Percentiles rank a stretch among this genome's conserved stretches.
phyloP scores from a whole-genome alignment of 2,113 vertebrate genomes.

The Nesoenas mayeri region DNA sequence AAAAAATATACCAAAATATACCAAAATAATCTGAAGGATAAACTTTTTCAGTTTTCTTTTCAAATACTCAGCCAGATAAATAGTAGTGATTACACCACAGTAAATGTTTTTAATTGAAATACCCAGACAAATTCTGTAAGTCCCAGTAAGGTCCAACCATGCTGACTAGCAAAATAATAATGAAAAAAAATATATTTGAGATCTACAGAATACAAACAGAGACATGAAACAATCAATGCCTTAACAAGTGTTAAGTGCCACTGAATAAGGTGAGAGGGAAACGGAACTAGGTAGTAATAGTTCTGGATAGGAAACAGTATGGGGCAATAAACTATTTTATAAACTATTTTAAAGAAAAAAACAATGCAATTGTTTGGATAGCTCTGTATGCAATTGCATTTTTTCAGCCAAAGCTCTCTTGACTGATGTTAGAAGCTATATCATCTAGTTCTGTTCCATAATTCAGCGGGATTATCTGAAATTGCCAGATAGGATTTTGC shows the following conservation, averaged over 20 bases:
- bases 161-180: background rate
- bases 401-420: background rate
- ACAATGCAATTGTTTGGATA: background rate
- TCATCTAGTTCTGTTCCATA: background rate
- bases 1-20: background rate
- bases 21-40: background rate
- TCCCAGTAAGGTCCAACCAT: background rate
- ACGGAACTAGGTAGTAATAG: background rate
- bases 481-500: background rate
- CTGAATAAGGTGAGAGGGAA: background rate
- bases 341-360: background rate
- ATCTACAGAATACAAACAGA: background rate
- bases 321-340: background rate
- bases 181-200: background rate
- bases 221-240: background rate
- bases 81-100: background rate
- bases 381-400: fast-evolving
- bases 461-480: background rate
- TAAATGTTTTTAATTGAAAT: background rate
- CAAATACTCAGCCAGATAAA: background rate
- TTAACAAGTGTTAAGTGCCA: background rate
- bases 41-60: background rate
- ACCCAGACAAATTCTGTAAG: background rate
- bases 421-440: background rate
- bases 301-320: background rate